Percentiles rank a stretch among this genome's conserved stretches.
Conservation (phyloP, 2,888 invertebrate genomes). For the Folsomia candida region DNA sequence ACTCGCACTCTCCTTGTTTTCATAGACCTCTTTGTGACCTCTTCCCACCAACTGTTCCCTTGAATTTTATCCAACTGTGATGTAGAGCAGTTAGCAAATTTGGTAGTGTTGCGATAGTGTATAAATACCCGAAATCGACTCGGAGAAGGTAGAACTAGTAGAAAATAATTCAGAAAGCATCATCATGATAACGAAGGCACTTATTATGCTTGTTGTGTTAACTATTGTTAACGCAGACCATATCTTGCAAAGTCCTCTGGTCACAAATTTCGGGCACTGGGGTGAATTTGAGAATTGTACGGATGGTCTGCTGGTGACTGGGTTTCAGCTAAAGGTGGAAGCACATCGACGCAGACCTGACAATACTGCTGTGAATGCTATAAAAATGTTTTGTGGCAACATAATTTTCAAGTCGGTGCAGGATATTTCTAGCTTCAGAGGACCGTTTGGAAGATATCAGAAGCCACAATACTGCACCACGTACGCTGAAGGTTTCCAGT, state of each 20-base stretch:
- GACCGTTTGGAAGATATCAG: not conserved
- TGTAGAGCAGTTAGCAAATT: no score
- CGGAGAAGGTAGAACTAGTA: no score
- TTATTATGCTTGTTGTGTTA: no score
- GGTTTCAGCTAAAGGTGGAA: constrained; percentile 37
- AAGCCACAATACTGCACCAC: not conserved
- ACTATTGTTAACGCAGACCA: no score
- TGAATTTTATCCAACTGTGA: no score
- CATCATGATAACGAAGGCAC: no score
- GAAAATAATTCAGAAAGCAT: no score
- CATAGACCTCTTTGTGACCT: no score
- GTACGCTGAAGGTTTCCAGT: constrained; percentile 36
- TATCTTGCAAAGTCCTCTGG: not conserved
- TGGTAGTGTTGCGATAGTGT: no score
- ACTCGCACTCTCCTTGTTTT: no score
- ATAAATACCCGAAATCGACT: no score
- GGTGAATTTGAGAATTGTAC: constrained; percentile 21
- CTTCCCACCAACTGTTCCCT: no score
- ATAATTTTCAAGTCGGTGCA: constrained; percentile 1
- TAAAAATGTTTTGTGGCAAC: constrained; percentile 35
- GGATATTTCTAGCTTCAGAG: not conserved
- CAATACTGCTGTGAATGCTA: constrained; percentile 41
- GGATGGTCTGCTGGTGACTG: constrained; percentile 21
- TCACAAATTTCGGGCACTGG: constrained; percentile 19
- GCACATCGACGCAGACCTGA: constrained; percentile 16